A percentile compares a stretch with the other conserved stretches of the same genome.
Conservation (phyloP, 2,888 invertebrate species). For the Kuschelorhynchus macadamiae region DNA sequence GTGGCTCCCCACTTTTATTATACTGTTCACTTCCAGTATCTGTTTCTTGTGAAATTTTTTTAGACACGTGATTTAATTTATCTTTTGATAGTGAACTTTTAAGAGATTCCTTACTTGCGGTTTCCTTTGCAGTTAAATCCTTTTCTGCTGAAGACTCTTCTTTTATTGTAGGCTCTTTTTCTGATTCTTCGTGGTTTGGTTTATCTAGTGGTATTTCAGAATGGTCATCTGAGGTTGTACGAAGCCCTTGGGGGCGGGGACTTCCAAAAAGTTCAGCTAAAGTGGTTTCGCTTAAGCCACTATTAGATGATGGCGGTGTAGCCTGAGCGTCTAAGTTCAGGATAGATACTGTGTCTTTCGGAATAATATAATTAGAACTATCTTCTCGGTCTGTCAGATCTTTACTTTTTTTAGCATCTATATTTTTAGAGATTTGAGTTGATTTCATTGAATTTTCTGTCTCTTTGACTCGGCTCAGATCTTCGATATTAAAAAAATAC, state of each 20-base stretch:
- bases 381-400: neutral
- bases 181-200: neutral
- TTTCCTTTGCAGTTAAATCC: neutral
- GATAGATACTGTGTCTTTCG: slow-evolving; percentile 1
- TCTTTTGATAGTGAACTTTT: neutral
- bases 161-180: neutral
- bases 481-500: slow-evolving; percentile 43
- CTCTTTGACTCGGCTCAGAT: slow-evolving; percentile 37
- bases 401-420: neutral
- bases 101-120: neutral
- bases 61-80: neutral
- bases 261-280: slow-evolving; percentile 39
- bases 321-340: neutral
- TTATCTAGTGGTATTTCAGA: neutral
- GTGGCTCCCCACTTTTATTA: no score
- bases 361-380: slow-evolving; percentile 24
- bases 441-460: slow-evolving; percentile 37
- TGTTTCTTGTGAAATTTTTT: no score
- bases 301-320: slow-evolving; percentile 37
- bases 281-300: slow-evolving; percentile 40
- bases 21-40: no score
- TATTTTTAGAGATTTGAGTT: slow-evolving; percentile 2
- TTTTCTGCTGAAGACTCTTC: neutral
- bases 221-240: neutral
- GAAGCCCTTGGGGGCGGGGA: slow-evolving; percentile 26